Conservation (phyloP, 37 sponge, comb jelly and placozoan genomes). For the Tethya wilhelma region DNA sequence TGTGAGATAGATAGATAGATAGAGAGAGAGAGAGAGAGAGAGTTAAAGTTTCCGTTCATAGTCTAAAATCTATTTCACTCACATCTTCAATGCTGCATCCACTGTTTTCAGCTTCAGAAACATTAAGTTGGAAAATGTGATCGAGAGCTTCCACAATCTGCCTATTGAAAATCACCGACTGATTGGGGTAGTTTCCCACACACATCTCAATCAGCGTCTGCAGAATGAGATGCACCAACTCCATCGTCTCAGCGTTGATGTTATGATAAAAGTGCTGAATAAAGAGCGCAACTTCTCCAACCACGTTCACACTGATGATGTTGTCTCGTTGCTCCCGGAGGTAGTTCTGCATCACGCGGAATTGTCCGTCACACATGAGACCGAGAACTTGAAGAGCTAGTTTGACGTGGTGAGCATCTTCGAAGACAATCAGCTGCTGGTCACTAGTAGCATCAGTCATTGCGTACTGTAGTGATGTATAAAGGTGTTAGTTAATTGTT, state of each 20-base stretch:
- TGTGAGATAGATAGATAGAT: too few species aligned
- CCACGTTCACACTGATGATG: slow-evolving; percentile 68
- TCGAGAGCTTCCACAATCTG: slow-evolving; percentile 75
- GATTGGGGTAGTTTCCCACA: slow-evolving; percentile 78
- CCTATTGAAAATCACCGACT: slow-evolving; percentile 59
- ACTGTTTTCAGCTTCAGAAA: too few species aligned
- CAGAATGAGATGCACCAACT: slow-evolving; percentile 60
- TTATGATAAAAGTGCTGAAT: slow-evolving; percentile 61
- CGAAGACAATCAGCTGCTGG: too few species aligned
- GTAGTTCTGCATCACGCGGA: slow-evolving; percentile 62
- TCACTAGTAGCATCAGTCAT: too few species aligned
- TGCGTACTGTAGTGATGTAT: too few species aligned
- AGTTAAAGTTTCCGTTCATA: too few species aligned
- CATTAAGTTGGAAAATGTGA: slow-evolving; percentile 37
- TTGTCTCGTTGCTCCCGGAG: slow-evolving; percentile 71
- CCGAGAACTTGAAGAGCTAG: slow-evolving; percentile 66
- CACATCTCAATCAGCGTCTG: slow-evolving; percentile 71
- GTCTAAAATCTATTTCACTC: too few species aligned
- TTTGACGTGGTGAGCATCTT: slow-evolving; percentile 32
- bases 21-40: too few species aligned
- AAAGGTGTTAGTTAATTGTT: too few species aligned
- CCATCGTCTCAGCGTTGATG: slow-evolving; percentile 66
- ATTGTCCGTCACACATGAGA: slow-evolving; percentile 84
- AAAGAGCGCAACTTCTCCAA: slow-evolving; percentile 51
- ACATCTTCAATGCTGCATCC: too few species aligned